Percentiles rank a stretch among this genome's conserved stretches.
These are phyloP conservation scores for Cyanistes caeruleus DNA, from an alignment of 2,113 vertebrate genomes.

Conservation along the genomic window DNA sequence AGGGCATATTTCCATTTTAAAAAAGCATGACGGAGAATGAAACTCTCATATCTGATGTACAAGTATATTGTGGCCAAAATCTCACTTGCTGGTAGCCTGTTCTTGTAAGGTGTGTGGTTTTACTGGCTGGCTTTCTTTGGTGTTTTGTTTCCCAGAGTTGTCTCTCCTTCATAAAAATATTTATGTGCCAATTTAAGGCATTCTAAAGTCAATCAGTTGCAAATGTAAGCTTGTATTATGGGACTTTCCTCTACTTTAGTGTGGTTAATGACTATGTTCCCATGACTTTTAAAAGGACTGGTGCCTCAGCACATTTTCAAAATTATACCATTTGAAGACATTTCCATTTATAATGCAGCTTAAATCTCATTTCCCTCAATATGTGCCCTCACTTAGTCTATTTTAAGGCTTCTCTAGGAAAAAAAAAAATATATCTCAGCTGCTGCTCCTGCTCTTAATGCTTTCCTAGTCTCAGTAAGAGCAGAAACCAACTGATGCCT, in stretches of 20 bases:
- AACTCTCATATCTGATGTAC: not conserved
- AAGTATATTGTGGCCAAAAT: not conserved
- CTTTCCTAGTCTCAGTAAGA: not conserved
- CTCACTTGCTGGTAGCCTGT: not conserved
- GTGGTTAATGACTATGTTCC: constrained; percentile 37
- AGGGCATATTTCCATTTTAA: not conserved
- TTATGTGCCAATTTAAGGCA: not conserved
- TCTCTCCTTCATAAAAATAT: not conserved
- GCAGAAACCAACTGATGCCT: constrained; percentile 17
- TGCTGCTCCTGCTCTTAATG: constrained; percentile 29
- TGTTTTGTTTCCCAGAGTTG: not conserved
- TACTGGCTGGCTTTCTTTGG: not conserved
- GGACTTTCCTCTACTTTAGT: constrained; percentile 27
- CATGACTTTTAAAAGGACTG: constrained; percentile 50
- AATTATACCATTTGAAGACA: constrained; percentile 40
- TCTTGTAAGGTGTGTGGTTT: not conserved
- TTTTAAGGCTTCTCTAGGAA: constrained; percentile 25
- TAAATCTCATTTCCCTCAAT: constrained; percentile 64
- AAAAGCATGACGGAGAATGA: not conserved
- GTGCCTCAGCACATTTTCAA: constrained; percentile 54
- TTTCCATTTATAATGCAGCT: constrained; percentile 54
- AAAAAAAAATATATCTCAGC: not conserved
- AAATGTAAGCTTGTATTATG: not conserved
- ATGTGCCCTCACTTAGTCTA: constrained; percentile 36
- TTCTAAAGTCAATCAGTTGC: constrained; percentile 33